phyloP scores from a whole-genome alignment of 35 echinoderm and acorn worm species.

The Heliocidaris tuberculata region DNA sequence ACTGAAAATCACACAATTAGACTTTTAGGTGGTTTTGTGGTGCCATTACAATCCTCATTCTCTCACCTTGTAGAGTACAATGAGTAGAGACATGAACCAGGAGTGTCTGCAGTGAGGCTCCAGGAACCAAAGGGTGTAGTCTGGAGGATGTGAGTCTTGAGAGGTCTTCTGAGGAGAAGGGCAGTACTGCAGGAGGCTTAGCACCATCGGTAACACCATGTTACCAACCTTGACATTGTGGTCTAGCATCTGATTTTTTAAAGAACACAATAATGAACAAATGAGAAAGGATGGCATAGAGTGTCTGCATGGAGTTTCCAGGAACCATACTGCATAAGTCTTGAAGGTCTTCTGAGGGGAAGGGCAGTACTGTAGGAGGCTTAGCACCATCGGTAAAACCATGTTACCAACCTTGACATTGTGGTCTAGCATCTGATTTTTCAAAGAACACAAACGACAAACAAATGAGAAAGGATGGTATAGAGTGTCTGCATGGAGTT shows the following conservation, averaged over 20 bases:
- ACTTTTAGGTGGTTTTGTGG: no score
- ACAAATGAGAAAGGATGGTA: conserved; percentile 26
- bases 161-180: conserved; percentile 84
- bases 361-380: conserved; percentile 79
- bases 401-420: conserved; percentile 91
- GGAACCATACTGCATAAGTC: conserved; percentile 90
- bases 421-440: conserved; percentile 79
- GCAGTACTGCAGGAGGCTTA: conserved; percentile 82
- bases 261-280: no score
- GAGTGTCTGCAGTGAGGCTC: conserved; percentile 94
- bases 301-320: conserved; percentile 90
- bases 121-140: conserved; percentile 93
- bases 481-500: conserved; percentile 89
- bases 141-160: conserved; percentile 71
- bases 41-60: no score
- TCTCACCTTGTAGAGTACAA: conserved; percentile 95
- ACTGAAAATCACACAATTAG: no score
- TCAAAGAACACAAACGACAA: no score
- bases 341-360: conserved; percentile 79
- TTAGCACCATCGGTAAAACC: conserved; percentile 76
- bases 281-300: conserved; percentile 56
- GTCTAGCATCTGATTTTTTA: conserved; percentile 72
- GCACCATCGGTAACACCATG: conserved; percentile 73
- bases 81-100: conserved; percentile 90
- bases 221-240: conserved; percentile 92